phyloP scores from a whole-genome alignment of 1,140 invertebrate genomes.

The Leptinotarsa lineolata region DNA sequence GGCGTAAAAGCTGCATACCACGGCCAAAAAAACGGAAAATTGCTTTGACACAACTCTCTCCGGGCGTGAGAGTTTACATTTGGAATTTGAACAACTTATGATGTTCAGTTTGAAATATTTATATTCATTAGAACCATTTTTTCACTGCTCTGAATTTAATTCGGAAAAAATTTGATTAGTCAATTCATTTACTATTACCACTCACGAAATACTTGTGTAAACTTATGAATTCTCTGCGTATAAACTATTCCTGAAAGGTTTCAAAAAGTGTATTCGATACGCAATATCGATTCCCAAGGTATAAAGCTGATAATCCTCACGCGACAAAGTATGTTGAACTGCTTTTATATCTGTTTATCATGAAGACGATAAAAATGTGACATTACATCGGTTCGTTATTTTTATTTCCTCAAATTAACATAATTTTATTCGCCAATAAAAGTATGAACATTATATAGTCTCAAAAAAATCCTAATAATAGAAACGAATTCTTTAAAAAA shows the following conservation, averaged over 20 bases:
- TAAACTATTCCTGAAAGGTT: too few relatives aligned
- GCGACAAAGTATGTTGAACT: not conserved
- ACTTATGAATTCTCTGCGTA: not conserved
- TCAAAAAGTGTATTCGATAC: not conserved
- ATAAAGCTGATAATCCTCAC: not conserved
- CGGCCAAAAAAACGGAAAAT: too few relatives aligned
- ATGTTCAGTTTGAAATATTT: too few relatives aligned
- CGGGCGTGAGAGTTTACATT: too few relatives aligned
- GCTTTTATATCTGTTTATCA: not conserved
- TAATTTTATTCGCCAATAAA: not conserved
- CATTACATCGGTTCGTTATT: not conserved
- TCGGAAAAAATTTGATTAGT: not conserved
- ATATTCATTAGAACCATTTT: too few relatives aligned
- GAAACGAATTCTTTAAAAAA: too few relatives aligned
- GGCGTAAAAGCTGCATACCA: too few relatives aligned
- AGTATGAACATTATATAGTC: too few relatives aligned
- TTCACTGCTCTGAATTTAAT: too few relatives aligned
- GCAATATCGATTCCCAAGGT: not conserved
- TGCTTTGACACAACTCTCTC: too few relatives aligned
- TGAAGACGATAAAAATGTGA: constrained; percentile 2
- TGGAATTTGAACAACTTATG: too few relatives aligned
- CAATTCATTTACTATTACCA: not conserved
- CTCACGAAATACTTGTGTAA: not conserved
- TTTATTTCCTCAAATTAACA: not conserved
- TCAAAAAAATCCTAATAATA: too few relatives aligned